A percentile compares a stretch with the other conserved stretches of the same genome.
Conservation (phyloP, 1,140 invertebrate genomes). For the Hormaphis cornu region DNA sequence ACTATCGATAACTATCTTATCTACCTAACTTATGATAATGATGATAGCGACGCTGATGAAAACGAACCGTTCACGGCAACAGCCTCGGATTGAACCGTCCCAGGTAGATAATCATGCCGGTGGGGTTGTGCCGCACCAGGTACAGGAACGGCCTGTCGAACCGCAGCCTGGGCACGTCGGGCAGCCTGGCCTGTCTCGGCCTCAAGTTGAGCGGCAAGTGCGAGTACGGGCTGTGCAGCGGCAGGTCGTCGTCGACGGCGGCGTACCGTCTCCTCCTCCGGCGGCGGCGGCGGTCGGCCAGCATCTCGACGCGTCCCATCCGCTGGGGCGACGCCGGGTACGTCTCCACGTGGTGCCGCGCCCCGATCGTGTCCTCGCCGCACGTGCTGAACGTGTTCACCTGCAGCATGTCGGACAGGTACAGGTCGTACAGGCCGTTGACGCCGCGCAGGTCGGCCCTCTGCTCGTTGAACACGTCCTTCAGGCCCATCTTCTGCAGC, state of each 20-base stretch:
- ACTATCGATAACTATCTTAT: no score
- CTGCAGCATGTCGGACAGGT: constrained; percentile 69
- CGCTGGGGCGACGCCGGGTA: constrained; percentile 57
- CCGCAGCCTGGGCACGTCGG: constrained; percentile 60
- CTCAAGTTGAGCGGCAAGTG: constrained; percentile 53
- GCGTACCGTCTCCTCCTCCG: neutral
- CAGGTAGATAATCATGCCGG: constrained; percentile 73
- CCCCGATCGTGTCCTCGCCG: constrained; percentile 59
- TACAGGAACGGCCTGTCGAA: constrained; percentile 77
- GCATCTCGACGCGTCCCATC: constrained; percentile 32
- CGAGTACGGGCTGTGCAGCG: constrained; percentile 22
- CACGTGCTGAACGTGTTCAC: constrained; percentile 67
- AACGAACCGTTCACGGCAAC: constrained; percentile 47
- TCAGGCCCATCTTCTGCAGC: constrained; percentile 66
- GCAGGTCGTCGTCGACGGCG: neutral
- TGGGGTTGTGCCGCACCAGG: constrained; percentile 75
- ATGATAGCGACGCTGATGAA: neutral
- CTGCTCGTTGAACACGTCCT: constrained; percentile 60
- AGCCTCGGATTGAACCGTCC: constrained; percentile 73
- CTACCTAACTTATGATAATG: no score
- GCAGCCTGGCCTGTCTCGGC: constrained; percentile 58
- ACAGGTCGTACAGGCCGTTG: constrained; percentile 65
- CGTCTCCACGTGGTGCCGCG: constrained; percentile 65
- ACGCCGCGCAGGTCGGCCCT: constrained; percentile 69
- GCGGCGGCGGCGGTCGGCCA: neutral